These are phyloP conservation scores for Typhlomys cinereus DNA, from an alignment of 2,113 vertebrate genomes.

Conservation along the genomic window DNA sequence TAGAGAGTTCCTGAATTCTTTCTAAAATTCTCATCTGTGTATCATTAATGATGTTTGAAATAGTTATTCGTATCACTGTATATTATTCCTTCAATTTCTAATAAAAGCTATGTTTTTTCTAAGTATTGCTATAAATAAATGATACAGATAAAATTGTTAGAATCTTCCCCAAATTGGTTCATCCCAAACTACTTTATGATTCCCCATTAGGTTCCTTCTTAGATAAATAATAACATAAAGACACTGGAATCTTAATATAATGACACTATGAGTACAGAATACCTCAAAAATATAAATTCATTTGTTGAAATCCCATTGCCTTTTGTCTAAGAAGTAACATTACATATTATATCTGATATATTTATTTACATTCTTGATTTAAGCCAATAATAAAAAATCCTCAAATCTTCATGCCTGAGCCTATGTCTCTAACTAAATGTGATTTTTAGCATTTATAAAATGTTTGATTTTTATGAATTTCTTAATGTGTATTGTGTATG, in stretches of 20 bases:
- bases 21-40: background rate
- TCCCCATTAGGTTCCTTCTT: background rate
- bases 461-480: slow-evolving; percentile 19
- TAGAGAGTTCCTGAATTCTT: slow-evolving; percentile 28
- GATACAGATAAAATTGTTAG: background rate
- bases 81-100: background rate
- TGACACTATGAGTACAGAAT: background rate
- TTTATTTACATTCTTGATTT: slow-evolving; percentile 40
- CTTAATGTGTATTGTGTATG: slow-evolving; percentile 9
- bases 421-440: background rate
- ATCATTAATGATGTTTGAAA: slow-evolving; percentile 25
- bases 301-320: background rate
- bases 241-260: background rate
- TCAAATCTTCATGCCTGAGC: slow-evolving; percentile 2
- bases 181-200: slow-evolving; percentile 21
- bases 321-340: slow-evolving; percentile 32
- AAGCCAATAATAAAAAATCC: background rate
- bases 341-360: slow-evolving; percentile 23
- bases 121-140: slow-evolving; percentile 33
- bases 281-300: background rate
- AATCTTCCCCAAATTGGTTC: slow-evolving; percentile 22
- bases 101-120: background rate
- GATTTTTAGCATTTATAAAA: slow-evolving; percentile 25
- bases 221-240: slow-evolving; percentile 10
- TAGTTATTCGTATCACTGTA: background rate